phyloP scores from a whole-genome alignment of 2,888 invertebrate species.

The Eledona agricola region DNA sequence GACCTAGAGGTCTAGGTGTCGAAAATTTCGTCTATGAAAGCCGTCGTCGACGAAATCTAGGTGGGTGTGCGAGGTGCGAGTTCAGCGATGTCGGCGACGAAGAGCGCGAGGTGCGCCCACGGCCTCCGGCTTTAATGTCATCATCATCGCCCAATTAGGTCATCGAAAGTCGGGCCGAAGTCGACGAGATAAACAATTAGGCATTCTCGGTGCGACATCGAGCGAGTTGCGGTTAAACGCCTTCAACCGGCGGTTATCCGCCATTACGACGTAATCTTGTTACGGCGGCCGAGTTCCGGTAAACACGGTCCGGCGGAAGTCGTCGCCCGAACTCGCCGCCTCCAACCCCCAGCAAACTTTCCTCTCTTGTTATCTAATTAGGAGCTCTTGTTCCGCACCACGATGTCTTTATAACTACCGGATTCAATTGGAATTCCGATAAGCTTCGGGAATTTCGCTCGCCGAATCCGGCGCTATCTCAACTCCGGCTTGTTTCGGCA shows the following conservation, averaged over 20 bases:
- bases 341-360: constrained; percentile 52
- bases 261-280: constrained; percentile 60
- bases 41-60: no score
- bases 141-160: constrained; percentile 17
- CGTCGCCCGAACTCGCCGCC: constrained; percentile 32
- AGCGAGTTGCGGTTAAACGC: constrained; percentile 57
- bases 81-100: constrained; percentile 27
- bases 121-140: constrained; percentile 12
- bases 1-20: not conserved
- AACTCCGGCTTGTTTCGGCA: constrained; percentile 49
- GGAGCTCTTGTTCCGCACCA: constrained; percentile 58
- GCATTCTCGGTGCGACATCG: constrained; percentile 48
- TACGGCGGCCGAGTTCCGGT: constrained; percentile 56
- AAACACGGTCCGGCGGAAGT: constrained; percentile 53
- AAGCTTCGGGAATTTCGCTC: constrained; percentile 57
- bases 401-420: constrained; percentile 60
- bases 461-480: constrained; percentile 51
- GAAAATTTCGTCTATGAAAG: constrained; percentile 24
- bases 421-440: constrained; percentile 60
- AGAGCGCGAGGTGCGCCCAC: constrained; percentile 25
- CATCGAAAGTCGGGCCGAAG: constrained; percentile 15
- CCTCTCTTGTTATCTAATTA: constrained; percentile 60
- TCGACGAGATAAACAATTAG: constrained; percentile 50
- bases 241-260: constrained; percentile 58
- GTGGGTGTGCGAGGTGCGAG: constrained; percentile 32